phyloP scores from a whole-genome alignment of 2,888 invertebrate genomes.

The Deilephila porcellus region DNA sequence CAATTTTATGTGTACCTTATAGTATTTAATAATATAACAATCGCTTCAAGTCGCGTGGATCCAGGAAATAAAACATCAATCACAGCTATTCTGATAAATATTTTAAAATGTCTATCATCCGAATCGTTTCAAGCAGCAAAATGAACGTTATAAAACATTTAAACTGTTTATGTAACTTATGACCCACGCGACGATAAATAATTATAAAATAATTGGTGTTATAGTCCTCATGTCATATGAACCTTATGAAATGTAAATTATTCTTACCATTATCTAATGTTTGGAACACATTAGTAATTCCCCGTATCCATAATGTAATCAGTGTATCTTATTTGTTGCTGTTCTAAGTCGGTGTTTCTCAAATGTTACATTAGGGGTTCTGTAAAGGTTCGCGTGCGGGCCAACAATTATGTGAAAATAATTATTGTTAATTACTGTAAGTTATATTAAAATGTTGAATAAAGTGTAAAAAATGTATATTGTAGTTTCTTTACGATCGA shows the following conservation, averaged over 20 bases:
- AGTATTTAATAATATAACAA: neutral
- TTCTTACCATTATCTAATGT: conserved; percentile 2
- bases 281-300: neutral
- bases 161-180: too few relatives aligned
- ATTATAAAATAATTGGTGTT: too few relatives aligned
- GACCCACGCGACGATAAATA: too few relatives aligned
- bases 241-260: neutral
- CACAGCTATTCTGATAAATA: too few relatives aligned
- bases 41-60: neutral
- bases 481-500: neutral
- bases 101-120: too few relatives aligned
- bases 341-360: conserved; percentile 30
- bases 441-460: conserved; percentile 80
- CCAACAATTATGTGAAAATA: conserved; percentile 58
- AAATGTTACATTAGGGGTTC: conserved; percentile 47
- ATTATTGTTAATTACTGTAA: conserved; percentile 78
- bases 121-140: too few relatives aligned
- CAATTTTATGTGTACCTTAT: neutral
- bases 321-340: conserved; percentile 27
- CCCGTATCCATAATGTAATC: conserved; percentile 1
- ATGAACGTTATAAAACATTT: too few relatives aligned
- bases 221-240: neutral
- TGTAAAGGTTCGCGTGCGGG: conserved; percentile 48
- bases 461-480: conserved; percentile 55
- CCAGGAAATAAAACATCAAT: too few relatives aligned